These are phyloP conservation scores for Tanytarsus gracilentus DNA, from an alignment of 2,888 invertebrate genomes.

Conservation along the genomic window DNA sequence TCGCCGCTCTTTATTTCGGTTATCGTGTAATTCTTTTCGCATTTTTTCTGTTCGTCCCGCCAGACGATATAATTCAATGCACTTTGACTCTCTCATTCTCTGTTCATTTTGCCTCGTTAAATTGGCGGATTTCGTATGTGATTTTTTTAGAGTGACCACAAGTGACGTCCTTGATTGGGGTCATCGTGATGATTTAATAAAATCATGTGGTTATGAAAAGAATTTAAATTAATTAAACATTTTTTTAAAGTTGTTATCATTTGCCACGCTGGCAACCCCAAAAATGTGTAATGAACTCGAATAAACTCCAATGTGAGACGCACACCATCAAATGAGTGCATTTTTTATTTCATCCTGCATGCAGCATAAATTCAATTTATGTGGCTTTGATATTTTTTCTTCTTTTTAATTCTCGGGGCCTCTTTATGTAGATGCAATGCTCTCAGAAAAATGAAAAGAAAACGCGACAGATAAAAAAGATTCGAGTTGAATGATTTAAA, in stretches of 20 bases:
- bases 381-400: too few species aligned
- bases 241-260: background rate
- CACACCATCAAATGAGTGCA: slow-evolving; percentile 7
- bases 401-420: too few species aligned
- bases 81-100: slow-evolving; percentile 15
- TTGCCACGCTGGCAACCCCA: slow-evolving; percentile 11
- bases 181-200: background rate
- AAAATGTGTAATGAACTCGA: slow-evolving; percentile 14
- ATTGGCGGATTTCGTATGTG: background rate
- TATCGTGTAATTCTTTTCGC: slow-evolving; percentile 12
- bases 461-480: too few species aligned
- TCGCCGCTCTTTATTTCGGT: background rate
- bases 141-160: background rate
- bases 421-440: too few species aligned
- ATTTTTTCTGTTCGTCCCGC: slow-evolving; percentile 2
- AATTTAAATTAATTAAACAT: too few species aligned
- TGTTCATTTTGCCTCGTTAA: background rate
- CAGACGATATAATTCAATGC: slow-evolving; percentile 22
- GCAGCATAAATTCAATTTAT: too few species aligned
- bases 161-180: slow-evolving; percentile 8
- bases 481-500: background rate
- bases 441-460: too few species aligned
- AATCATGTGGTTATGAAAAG: background rate
- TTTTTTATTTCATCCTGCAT: background rate
- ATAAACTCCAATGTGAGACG: slow-evolving; percentile 5